Conservation (phyloP, 64 coral and sea anemone genomes). For the Exaiptasia diaphana region DNA sequence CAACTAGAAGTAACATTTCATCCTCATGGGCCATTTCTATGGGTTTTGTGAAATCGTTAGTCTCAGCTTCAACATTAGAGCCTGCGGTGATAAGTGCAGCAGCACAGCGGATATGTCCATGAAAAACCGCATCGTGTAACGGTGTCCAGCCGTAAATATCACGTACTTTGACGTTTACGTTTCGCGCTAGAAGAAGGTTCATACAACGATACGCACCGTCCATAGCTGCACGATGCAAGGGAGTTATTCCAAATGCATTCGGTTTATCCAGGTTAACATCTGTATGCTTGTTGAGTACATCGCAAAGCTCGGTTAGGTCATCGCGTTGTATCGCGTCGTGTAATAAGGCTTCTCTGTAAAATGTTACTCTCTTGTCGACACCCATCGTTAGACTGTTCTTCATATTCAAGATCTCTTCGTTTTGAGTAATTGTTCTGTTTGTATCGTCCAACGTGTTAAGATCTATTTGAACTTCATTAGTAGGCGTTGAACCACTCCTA, state of each 20-base stretch:
- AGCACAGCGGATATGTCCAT: constrained; percentile 71
- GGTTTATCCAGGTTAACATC: background rate
- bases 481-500: background rate
- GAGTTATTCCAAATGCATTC: constrained; percentile 44
- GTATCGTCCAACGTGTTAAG: too few species aligned
- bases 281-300: constrained; percentile 13
- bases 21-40: constrained; percentile 63
- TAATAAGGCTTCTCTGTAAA: background rate
- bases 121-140: constrained; percentile 70
- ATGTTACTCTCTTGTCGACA: background rate
- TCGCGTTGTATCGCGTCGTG: constrained; percentile 32
- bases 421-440: too few species aligned
- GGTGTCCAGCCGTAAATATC: constrained; percentile 70
- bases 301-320: constrained; percentile 36
- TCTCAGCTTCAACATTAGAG: constrained; percentile 67
- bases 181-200: constrained; percentile 41
- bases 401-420: background rate
- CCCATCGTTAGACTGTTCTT: background rate
- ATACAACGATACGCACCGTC: constrained; percentile 64
- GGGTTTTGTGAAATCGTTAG: constrained; percentile 58
- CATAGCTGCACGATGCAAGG: constrained; percentile 58
- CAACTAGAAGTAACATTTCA: constrained; percentile 58
- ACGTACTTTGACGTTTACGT: constrained; percentile 46
- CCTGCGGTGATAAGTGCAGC: constrained; percentile 50
- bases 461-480: background rate